Evolutionary conservation across 2,113 vertebrate genomes (phyloP).

Genomic region (Prietella phreatophila): DNA sequence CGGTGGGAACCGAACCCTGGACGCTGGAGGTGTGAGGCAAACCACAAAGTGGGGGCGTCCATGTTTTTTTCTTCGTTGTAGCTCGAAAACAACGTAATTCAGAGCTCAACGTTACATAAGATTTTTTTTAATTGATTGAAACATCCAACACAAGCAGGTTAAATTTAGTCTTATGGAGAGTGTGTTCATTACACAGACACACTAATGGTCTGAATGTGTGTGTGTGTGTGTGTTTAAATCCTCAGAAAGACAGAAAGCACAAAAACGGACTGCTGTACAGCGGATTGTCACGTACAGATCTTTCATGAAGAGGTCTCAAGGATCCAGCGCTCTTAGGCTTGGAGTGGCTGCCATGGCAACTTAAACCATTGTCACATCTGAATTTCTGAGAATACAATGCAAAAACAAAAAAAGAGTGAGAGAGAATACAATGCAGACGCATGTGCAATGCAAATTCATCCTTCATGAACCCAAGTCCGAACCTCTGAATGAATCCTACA

Average conservation of each 20-base stretch:
- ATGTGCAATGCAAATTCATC: slow-evolving; percentile 15
- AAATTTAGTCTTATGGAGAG: not conserved
- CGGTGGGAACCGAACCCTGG: too few species aligned
- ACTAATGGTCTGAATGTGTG: not conserved
- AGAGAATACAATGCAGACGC: slow-evolving; percentile 12
- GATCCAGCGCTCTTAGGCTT: slow-evolving; percentile 26
- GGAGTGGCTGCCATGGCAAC: slow-evolving; percentile 54
- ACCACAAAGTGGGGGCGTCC: not conserved
- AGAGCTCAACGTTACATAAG: not conserved
- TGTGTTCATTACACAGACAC: not conserved
- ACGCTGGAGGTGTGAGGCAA: too few species aligned
- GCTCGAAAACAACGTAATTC: not conserved
- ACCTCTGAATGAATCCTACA: not conserved
- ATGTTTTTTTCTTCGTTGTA: not conserved
- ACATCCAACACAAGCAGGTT: not conserved
- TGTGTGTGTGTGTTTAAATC: slow-evolving; percentile 16
- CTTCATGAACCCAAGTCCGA: not conserved
- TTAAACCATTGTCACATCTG: slow-evolving; percentile 16
- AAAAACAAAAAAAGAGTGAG: not conserved
- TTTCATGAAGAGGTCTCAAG: slow-evolving; percentile 31
- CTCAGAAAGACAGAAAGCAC: not conserved
- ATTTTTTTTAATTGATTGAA: not conserved
- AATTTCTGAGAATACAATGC: slow-evolving; percentile 23
- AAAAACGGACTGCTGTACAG: slow-evolving; percentile 20
- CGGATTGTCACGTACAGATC: not conserved